Base-by-base conservation (phyloP, 1,140 invertebrate species). In the Musca domestica region DNA sequence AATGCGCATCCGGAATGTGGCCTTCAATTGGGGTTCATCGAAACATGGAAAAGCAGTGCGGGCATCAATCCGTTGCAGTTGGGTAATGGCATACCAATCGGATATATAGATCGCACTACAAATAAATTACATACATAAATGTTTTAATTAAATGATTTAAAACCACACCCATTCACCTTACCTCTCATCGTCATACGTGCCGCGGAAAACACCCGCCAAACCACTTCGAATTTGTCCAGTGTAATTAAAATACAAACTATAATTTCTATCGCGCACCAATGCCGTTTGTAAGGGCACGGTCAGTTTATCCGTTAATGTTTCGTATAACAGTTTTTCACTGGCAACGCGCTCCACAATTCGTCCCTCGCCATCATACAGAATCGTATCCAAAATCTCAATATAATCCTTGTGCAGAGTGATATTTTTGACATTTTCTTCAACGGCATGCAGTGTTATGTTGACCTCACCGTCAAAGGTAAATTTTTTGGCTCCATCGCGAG, bases 21-120 rank as follows among this genome's bases (percentile, higher is more conserved):
- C 91, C 80, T 96, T 96, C 56, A 95, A 87, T 0, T 88, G 87
- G 0, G 94, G 93, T 74, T 97, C 95, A 78, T 97, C 95, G 77
- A 95, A 94, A 79, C 94, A 96, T 0, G 95, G 95, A 74, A 97
- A 96, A 0, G 94, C 91, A 47, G 88, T 85, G 47, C 95, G 85
- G 0, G 95, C 95, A 76, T 91, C 88, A 1, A 91, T 90, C 2
- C 94, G 89, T 75, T 95, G 90, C 74, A 96, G 90, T 75, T 96
- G 93, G 25, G 94, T 95, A 1, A 87, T 84, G 1, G 87, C 84
- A 51, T 93, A 81, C 76, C 86, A 87, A 67, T 89, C 91, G 69
- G 66, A 83, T 76, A 68, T 64, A 58, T 25, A 2, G 14, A 15
- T 27, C 27, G 63, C 17, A 51, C n/a, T 20, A 48, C 17, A 48